A percentile compares a stretch with the other conserved stretches of the same genome.
Evolutionary conservation across 2,113 vertebrate species (phyloP).

Genomic region (Triplophysa dalaica): DNA sequence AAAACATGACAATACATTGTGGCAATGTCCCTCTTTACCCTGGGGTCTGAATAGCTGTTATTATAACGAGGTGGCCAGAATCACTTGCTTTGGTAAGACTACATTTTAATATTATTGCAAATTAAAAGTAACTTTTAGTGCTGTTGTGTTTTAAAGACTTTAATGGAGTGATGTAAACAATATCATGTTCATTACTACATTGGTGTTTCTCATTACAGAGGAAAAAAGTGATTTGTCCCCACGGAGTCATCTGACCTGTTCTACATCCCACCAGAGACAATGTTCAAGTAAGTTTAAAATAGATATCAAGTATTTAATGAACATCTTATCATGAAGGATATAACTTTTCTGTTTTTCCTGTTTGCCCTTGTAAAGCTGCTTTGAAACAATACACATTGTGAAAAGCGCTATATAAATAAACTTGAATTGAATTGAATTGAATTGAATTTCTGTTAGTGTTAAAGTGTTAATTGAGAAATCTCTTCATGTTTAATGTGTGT

Average conservation of each 20-base stretch:
- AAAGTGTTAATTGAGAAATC: background rate
- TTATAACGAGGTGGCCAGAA: slow-evolving; percentile 1
- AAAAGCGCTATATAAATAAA: too few species aligned
- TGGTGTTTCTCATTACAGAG: background rate
- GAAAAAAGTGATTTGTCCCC: background rate
- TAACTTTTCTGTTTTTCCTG: too few species aligned
- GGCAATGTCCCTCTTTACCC: slow-evolving; percentile 44
- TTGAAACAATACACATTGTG: too few species aligned
- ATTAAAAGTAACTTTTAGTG: background rate
- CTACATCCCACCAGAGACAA: slow-evolving; percentile 12
- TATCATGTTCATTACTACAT: background rate
- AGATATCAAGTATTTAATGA: background rate
- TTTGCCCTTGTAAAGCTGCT: too few species aligned
- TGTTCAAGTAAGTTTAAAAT: slow-evolving; percentile 23
- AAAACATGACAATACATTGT: slow-evolving; percentile 33
- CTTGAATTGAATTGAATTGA: too few species aligned
- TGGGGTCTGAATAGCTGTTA: slow-evolving; percentile 29
- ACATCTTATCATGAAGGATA: background rate
- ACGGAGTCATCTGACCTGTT: background rate
- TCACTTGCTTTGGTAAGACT: slow-evolving; percentile 26
- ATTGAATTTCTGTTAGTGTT: too few species aligned
- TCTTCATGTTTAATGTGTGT: background rate
- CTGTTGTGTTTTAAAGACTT: background rate
- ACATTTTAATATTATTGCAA: background rate
- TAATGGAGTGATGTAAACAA: background rate